phyloP scores from a whole-genome alignment of 2,888 invertebrate species.

The Gryllus longicercus region DNA sequence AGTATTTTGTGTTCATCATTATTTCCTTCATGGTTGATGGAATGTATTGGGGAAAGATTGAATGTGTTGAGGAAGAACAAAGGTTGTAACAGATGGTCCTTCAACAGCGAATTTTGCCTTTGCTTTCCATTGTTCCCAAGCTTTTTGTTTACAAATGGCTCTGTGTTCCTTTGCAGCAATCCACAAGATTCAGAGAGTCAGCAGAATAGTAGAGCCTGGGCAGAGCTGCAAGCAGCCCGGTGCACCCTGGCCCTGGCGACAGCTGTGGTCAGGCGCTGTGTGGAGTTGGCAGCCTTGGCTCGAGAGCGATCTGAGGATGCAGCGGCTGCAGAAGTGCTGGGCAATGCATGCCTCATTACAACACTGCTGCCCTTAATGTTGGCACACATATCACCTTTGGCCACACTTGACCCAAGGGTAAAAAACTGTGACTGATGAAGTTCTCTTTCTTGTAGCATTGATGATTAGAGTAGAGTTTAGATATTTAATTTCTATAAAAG shows the following conservation, averaged over 20 bases:
- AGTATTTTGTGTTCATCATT: too few species aligned
- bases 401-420: constrained; percentile 78
- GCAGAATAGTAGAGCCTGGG: constrained; percentile 55
- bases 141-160: too few species aligned
- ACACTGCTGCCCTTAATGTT: constrained; percentile 79
- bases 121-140: too few species aligned
- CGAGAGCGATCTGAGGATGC: constrained; percentile 60
- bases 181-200: constrained; percentile 59
- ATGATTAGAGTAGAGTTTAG: too few species aligned
- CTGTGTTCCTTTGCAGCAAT: constrained; percentile 47
- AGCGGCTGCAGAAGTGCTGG: constrained; percentile 51
- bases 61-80: too few species aligned
- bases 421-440: constrained; percentile 38
- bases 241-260: constrained; percentile 73
- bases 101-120: too few species aligned
- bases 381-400: constrained; percentile 79
- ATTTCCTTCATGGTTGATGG: too few species aligned
- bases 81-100: too few species aligned
- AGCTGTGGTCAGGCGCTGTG: constrained; percentile 71
- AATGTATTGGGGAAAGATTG: too few species aligned
- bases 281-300: constrained; percentile 71
- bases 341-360: constrained; percentile 62
- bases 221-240: constrained; percentile 62
- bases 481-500: too few species aligned
- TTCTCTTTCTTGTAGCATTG: too few species aligned